A percentile compares a stretch with the other conserved stretches of the same genome.
Conservation (phyloP, 1,140 invertebrate genomes). For the Bombus impatiens region DNA sequence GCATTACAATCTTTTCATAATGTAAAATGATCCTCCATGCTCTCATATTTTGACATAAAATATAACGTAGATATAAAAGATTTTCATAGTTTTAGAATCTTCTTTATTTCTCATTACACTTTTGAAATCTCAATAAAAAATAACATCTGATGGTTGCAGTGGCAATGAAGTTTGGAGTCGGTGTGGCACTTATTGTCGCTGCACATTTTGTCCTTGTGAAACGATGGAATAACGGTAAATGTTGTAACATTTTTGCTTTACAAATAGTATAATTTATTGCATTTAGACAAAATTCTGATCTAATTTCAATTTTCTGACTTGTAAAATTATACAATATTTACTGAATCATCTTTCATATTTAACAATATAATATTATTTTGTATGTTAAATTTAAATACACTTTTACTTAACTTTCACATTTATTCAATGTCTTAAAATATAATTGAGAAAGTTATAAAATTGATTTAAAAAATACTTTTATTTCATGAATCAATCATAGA, state of each 20-base stretch:
- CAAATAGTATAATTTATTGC: not conserved
- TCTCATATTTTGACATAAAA: slow-evolving; percentile 28
- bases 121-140: slow-evolving; percentile 56
- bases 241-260: slow-evolving; percentile 43
- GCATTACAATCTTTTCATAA: slow-evolving; percentile 3
- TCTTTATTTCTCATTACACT: slow-evolving; percentile 25
- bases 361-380: not conserved
- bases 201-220: slow-evolving; percentile 88
- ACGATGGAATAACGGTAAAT: slow-evolving; percentile 82
- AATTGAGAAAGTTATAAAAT: not conserved
- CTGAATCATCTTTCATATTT: not conserved
- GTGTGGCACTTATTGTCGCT: slow-evolving; percentile 88
- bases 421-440: not conserved
- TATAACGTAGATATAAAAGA: slow-evolving; percentile 18
- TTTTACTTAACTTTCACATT: not conserved
- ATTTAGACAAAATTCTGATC: not conserved
- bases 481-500: not conserved
- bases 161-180: slow-evolving; percentile 90
- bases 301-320: not conserved
- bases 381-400: not conserved
- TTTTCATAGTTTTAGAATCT: slow-evolving; percentile 9
- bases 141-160: slow-evolving; percentile 85
- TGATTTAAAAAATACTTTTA: not conserved
- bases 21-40: slow-evolving; percentile 59
- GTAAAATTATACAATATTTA: not conserved